These are phyloP conservation scores for Pimpla rufipes DNA, from an alignment of 2,888 invertebrate genomes.

Conservation along the genomic window DNA sequence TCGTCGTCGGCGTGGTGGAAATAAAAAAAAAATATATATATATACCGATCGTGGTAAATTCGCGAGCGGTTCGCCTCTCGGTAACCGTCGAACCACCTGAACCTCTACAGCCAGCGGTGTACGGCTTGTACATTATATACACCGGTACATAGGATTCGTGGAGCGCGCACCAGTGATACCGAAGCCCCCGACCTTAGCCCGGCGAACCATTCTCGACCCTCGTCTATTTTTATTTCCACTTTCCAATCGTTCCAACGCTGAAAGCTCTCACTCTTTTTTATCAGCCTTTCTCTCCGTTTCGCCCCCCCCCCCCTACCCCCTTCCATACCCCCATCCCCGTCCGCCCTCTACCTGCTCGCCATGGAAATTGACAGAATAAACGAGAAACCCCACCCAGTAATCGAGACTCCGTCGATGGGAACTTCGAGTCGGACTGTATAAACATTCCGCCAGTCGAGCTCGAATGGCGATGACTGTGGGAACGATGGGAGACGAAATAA, in stretches of 20 bases:
- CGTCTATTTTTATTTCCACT: slow-evolving; percentile 66
- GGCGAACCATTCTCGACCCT: slow-evolving; percentile 57
- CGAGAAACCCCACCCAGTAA: slow-evolving; percentile 40
- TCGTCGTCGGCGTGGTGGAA: not conserved
- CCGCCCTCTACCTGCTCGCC: not conserved
- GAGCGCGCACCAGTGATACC: slow-evolving; percentile 28
- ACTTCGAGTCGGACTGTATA: slow-evolving; percentile 18
- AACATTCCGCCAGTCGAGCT: slow-evolving; percentile 3
- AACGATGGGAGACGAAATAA: slow-evolving; percentile 8
- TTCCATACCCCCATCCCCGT: not conserved
- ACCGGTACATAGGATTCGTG: slow-evolving; percentile 37
- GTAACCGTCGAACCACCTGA: slow-evolving; percentile 34
- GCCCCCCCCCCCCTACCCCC: not conserved
- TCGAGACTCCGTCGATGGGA: slow-evolving; percentile 43
- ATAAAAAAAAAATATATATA: slow-evolving; percentile 13
- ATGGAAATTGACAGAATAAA: slow-evolving; percentile 65
- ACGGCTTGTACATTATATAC: not conserved
- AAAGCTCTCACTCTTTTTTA: slow-evolving; percentile 58
- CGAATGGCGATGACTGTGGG: not conserved
- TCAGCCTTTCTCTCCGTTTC: slow-evolving; percentile 38
- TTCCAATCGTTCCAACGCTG: slow-evolving; percentile 60
- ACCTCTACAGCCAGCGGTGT: not conserved
- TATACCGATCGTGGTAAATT: slow-evolving; percentile 22
- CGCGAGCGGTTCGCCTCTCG: slow-evolving; percentile 33
- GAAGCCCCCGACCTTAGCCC: slow-evolving; percentile 45